Evolutionary conservation across 1,140 invertebrate species (phyloP), one percentile per base, ranked within the genome.

Genomic region (Drosophila leontia): DNA sequence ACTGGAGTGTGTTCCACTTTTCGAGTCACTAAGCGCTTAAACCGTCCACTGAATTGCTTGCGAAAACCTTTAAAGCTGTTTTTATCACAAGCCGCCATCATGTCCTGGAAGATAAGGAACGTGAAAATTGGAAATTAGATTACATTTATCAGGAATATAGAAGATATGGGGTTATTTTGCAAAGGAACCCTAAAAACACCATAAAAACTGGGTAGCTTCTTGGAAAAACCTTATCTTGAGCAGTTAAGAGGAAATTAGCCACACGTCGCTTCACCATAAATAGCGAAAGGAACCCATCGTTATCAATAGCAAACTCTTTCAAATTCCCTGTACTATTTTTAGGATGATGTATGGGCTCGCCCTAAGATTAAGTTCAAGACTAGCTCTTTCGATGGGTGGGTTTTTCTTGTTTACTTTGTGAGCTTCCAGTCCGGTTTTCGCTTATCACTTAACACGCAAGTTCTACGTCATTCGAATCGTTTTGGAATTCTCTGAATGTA

Each of bases 11-110:
- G 96, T 91, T 95, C 95, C 37, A 96, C 94, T 94, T 97, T 97
- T 94, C 95, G 96, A 91, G 96, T 96, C 59, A 97, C 96, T 77
- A 97, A 93, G 80, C 96, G 95, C 93, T 96, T 95, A 95, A 96
- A 97, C 82, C 95, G 95, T 79, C 96, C 96, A 78, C 96, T 96
- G 78, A 97, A 95, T 91, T 97, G 97, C 91, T 97, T 97, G 65
- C 96, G 95, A 90, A 97, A 95, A 92, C 96, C 96, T 90, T 96
- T 95, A 91, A 97, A 96, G 80, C 96, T 95, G 75, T 94, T 94
- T 90, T 96, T 95, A 83, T 97, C 96, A 91, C 95, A 94, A 77
- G 96, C 96, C 94, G 96, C 95, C 91, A 96, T 94, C 88, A 95
- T 95, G 93, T 96, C 96, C 96, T 97, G 93, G 11, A 93, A 57